Evolutionary conservation across 2,113 vertebrate genomes (phyloP).

Genomic region (Oophaga pumilio): DNA sequence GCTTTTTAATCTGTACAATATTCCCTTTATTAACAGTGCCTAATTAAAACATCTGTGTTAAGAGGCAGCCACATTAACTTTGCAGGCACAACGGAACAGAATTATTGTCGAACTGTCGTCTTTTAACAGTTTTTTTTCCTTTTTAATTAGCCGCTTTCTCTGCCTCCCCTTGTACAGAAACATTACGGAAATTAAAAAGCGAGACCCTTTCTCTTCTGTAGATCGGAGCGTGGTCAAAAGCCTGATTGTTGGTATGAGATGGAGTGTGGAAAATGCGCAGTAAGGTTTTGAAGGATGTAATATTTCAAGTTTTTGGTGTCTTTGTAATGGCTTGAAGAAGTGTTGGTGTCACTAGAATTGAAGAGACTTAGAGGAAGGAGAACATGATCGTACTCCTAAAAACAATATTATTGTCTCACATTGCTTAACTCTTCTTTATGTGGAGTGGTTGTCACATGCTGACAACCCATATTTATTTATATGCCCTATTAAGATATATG

Average conservation of each 20-base stretch:
- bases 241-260: constrained; percentile 55
- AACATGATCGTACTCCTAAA: neutral
- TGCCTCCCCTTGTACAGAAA: constrained; percentile 46
- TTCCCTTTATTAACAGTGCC: constrained; percentile 57
- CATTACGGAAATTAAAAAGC: constrained; percentile 59
- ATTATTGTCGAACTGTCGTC: constrained; percentile 54
- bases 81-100: constrained; percentile 53
- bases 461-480: no score
- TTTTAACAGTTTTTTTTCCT: constrained; percentile 49
- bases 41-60: constrained; percentile 60
- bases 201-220: constrained; percentile 54
- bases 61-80: constrained; percentile 56
- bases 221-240: constrained; percentile 58
- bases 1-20: constrained; percentile 58
- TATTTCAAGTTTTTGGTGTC: constrained; percentile 46
- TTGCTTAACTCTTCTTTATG: neutral
- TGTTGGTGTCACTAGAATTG: constrained; percentile 3
- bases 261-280: constrained; percentile 56
- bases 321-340: constrained; percentile 13
- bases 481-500: no score
- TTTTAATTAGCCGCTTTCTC: constrained; percentile 54
- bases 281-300: constrained; percentile 49
- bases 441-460: no score
- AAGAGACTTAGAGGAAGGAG: neutral
- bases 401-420: neutral